phyloP scores from a whole-genome alignment of 64 coral and sea anemone genomes.

The Pocillopora verrucosa region DNA sequence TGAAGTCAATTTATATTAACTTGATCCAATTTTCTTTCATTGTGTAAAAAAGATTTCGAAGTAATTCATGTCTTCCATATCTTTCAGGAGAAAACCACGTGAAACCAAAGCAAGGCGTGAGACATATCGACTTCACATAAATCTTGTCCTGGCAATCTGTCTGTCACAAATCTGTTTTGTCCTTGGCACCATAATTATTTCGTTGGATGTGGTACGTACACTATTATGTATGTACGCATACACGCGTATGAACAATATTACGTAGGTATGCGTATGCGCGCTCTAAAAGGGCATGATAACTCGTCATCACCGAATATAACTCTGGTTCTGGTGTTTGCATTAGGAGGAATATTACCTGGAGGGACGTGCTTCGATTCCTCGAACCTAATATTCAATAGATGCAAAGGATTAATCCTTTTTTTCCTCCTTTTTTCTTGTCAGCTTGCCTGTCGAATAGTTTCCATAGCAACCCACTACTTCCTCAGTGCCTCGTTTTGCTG shows the following conservation, averaged over 20 bases:
- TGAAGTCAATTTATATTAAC: too few species aligned
- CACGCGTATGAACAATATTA: too few species aligned
- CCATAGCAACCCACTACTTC: slow-evolving; percentile 87
- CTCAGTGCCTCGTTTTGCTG: slow-evolving; percentile 84
- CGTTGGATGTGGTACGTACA: slow-evolving; percentile 58
- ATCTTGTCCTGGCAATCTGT: slow-evolving; percentile 78
- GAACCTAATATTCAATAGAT: neutral
- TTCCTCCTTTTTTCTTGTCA: neutral
- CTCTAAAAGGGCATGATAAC: too few species aligned
- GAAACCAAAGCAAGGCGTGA: slow-evolving; percentile 65
- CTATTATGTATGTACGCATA: neutral
- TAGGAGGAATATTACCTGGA: too few species aligned
- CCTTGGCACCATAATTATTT: slow-evolving; percentile 55
- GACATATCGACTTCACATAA: slow-evolving; percentile 77
- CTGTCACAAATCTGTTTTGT: slow-evolving; percentile 82
- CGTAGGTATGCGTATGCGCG: too few species aligned
- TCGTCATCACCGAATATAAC: too few species aligned
- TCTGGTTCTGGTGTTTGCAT: too few species aligned
- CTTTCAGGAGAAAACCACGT: slow-evolving; percentile 48
- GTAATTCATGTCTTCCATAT: neutral
- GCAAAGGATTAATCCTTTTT: neutral
- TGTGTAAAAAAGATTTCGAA: too few species aligned
- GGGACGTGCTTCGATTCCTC: neutral
- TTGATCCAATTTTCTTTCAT: too few species aligned
- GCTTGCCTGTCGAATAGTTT: slow-evolving; percentile 71